A percentile compares a stretch with the other conserved stretches of the same genome.
Conservation (phyloP, 2,113 vertebrate species). For the human region DNA sequence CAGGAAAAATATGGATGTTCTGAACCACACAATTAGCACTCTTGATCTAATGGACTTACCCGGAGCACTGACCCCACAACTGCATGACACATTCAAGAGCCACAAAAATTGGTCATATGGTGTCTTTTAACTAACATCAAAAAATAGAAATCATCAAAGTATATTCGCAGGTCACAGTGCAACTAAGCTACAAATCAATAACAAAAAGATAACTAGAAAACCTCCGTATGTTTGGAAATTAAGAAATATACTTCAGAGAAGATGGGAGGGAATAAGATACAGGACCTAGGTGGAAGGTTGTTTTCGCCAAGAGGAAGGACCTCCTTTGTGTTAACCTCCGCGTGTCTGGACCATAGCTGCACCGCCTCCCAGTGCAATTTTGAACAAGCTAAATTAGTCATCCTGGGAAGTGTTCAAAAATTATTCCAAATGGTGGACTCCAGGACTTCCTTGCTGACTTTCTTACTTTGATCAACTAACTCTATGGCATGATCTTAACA, state of each 20-base stretch:
- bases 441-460: background rate
- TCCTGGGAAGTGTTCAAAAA: background rate
- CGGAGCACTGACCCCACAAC: background rate
- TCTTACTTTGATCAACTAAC: background rate
- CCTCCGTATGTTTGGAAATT: background rate
- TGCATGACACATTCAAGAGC: background rate
- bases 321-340: background rate
- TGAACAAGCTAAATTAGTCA: background rate
- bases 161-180: background rate
- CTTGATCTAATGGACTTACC: background rate
- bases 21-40: background rate
- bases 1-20: background rate
- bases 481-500: background rate
- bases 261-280: background rate
- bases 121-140: background rate
- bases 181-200: background rate
- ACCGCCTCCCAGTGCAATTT: background rate
- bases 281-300: background rate
- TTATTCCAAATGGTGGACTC: background rate
- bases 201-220: background rate
- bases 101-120: background rate
- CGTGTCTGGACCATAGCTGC: background rate
- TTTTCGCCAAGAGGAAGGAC: background rate
- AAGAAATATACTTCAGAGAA: background rate
- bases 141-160: background rate